phyloP scores from a whole-genome alignment of 2,797 vertebrate genomes.

The Hyperoplus immaculatus region DNA sequence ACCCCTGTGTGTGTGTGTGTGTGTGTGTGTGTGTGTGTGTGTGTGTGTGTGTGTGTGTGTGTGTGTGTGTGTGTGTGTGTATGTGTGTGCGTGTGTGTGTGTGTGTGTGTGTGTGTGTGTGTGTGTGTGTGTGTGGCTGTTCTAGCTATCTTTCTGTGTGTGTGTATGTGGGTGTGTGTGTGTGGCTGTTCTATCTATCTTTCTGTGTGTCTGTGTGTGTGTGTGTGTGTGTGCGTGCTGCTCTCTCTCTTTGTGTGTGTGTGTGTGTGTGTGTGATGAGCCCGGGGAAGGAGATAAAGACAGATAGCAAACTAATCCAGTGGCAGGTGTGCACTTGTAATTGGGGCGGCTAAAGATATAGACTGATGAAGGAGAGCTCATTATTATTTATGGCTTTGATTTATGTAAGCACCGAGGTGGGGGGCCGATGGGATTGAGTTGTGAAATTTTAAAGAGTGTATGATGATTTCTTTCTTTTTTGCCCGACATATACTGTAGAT shows the following conservation, averaged over 20 bases:
- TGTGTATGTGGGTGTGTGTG: constrained; percentile 22
- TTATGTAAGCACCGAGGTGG: constrained; percentile 60
- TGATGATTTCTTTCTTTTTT: constrained; percentile 40
- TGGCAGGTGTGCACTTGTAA: constrained; percentile 74
- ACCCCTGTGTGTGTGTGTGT: not conserved
- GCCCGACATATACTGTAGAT: constrained; percentile 31
- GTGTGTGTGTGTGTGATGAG: constrained; percentile 28
- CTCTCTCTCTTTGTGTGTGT: constrained; percentile 1
- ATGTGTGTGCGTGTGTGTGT: constrained; percentile 20
- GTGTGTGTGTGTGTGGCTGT: constrained; percentile 12
- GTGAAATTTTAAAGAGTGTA: constrained; percentile 66
- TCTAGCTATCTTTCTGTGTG: no score
- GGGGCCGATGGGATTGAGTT: not conserved
- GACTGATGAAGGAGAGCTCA: constrained; percentile 68
- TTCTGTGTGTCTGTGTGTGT: not conserved
- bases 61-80: constrained; percentile 24
- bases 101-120: constrained; percentile 30
- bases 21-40: no score
- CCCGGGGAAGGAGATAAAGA: constrained; percentile 26
- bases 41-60: constrained; percentile 36
- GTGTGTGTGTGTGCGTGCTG: constrained; percentile 16
- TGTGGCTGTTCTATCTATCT: not conserved
- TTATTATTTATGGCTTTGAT: constrained; percentile 73
- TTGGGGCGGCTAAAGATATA: constrained; percentile 65
- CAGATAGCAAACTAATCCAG: constrained; percentile 61